Percentiles rank a stretch among this genome's conserved stretches.
Conservation (phyloP, 2,888 invertebrate genomes). For the Hylaea fasciaria region DNA sequence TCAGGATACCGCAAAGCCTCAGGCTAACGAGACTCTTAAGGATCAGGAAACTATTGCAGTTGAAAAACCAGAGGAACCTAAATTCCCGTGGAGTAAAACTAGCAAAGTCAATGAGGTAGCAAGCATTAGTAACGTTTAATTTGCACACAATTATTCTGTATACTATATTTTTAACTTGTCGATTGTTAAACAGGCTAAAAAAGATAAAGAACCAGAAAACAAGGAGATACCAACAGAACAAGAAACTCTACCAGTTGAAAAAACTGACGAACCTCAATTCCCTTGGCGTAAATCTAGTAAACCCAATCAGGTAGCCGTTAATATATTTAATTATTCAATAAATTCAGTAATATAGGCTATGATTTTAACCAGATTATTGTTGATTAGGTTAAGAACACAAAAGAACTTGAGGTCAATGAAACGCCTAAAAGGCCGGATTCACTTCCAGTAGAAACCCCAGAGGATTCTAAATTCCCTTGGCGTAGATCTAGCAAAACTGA, state of each 20-base stretch:
- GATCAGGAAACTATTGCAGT: neutral
- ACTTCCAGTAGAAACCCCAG: slow-evolving; percentile 26
- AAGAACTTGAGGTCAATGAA: slow-evolving; percentile 15
- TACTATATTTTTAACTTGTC: neutral
- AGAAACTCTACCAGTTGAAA: slow-evolving; percentile 33
- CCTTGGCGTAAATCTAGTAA: slow-evolving; percentile 41
- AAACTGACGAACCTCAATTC: slow-evolving; percentile 38
- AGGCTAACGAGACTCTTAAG: no score
- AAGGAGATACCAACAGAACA: slow-evolving; percentile 23
- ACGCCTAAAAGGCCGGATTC: neutral
- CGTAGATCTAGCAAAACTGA: slow-evolving; percentile 38
- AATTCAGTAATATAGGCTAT: no score
- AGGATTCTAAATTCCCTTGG: slow-evolving; percentile 42
- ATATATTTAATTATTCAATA: neutral
- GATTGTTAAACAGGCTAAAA: slow-evolving; percentile 11
- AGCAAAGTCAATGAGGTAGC: slow-evolving; percentile 5
- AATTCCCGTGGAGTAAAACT: neutral
- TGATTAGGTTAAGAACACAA: slow-evolving; percentile 38
- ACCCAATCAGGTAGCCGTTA: slow-evolving; percentile 48
- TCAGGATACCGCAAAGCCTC: neutral
- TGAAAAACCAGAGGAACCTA: neutral
- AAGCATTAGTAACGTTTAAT: neutral
- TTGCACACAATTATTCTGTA: neutral
- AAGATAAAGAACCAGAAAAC: slow-evolving; percentile 26
- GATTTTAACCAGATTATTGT: no score